Conservation (phyloP, 2,888 invertebrate genomes). For the Pachycephus smyrnensis region DNA sequence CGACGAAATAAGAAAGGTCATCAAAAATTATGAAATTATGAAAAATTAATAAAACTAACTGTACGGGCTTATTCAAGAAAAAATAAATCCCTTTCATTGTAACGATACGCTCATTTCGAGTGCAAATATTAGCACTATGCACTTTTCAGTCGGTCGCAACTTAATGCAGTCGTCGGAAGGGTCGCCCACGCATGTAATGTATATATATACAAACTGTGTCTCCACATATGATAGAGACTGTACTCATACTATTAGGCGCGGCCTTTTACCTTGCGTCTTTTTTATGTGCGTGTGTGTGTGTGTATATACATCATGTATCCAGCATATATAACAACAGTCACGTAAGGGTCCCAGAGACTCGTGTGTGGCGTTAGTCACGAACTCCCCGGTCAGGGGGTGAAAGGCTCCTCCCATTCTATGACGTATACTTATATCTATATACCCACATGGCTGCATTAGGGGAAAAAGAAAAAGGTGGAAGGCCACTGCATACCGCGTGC, state of each 20-base stretch:
- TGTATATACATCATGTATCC: neutral
- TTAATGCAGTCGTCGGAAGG: slow-evolving; percentile 34
- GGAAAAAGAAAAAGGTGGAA: slow-evolving; percentile 8
- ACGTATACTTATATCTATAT: neutral
- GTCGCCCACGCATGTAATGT: slow-evolving; percentile 37
- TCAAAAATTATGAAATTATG: too few species aligned
- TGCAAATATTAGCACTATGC: slow-evolving; percentile 29
- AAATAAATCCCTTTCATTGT: neutral
- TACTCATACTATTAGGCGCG: neutral
- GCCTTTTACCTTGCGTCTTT: neutral
- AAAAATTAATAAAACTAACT: neutral
- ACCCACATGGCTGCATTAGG: slow-evolving; percentile 11
- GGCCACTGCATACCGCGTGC: neutral
- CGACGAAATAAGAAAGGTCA: too few species aligned
- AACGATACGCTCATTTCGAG: slow-evolving; percentile 6
- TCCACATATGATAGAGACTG: neutral
- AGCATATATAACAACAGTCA: neutral
- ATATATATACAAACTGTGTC: neutral
- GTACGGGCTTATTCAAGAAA: neutral
- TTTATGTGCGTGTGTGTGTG: neutral
- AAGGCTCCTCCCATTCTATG: slow-evolving; percentile 11
- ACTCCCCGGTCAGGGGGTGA: slow-evolving; percentile 18
- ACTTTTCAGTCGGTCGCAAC: slow-evolving; percentile 36
- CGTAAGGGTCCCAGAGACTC: neutral
- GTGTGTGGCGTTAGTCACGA: slow-evolving; percentile 23